These are phyloP conservation scores for Trematomus loennbergii DNA, from an alignment of 2,113 vertebrate genomes.

Conservation along the genomic window DNA sequence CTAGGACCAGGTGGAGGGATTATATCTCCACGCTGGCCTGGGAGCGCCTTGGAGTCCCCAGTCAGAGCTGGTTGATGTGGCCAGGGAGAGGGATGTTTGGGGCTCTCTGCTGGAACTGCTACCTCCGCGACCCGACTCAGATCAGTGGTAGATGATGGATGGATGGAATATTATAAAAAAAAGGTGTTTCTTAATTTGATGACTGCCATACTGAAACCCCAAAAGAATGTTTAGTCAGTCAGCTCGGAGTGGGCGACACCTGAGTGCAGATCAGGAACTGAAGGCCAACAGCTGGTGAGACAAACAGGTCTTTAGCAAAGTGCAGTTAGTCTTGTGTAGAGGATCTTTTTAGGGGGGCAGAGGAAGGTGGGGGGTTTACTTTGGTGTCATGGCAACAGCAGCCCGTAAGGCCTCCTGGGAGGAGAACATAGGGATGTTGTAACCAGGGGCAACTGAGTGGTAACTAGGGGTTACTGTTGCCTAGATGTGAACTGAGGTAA, in stretches of 20 bases:
- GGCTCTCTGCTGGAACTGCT: too few relatives aligned
- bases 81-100: too few relatives aligned
- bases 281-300: slow-evolving; percentile 25
- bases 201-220: not conserved
- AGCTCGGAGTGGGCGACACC: slow-evolving; percentile 14
- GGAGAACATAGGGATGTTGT: slow-evolving; percentile 59
- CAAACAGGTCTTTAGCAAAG: not conserved
- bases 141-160: too few relatives aligned
- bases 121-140: too few relatives aligned
- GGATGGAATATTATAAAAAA: too few relatives aligned
- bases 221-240: not conserved
- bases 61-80: too few relatives aligned
- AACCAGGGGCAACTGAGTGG: slow-evolving; percentile 71
- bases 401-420: slow-evolving; percentile 46
- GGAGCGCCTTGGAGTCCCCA: too few relatives aligned
- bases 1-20: too few relatives aligned
- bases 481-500: slow-evolving; percentile 31
- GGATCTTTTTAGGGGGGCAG: slow-evolving; percentile 12
- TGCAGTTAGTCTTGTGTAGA: not conserved
- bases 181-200: too few relatives aligned
- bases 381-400: slow-evolving; percentile 73
- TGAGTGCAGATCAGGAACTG: slow-evolving; percentile 27
- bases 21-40: too few relatives aligned
- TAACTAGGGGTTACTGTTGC: slow-evolving; percentile 38
- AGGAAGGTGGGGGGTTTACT: slow-evolving; percentile 28